These are phyloP conservation scores for Ameiurus melas DNA, from an alignment of 2,113 vertebrate species.

Conservation along the genomic window DNA sequence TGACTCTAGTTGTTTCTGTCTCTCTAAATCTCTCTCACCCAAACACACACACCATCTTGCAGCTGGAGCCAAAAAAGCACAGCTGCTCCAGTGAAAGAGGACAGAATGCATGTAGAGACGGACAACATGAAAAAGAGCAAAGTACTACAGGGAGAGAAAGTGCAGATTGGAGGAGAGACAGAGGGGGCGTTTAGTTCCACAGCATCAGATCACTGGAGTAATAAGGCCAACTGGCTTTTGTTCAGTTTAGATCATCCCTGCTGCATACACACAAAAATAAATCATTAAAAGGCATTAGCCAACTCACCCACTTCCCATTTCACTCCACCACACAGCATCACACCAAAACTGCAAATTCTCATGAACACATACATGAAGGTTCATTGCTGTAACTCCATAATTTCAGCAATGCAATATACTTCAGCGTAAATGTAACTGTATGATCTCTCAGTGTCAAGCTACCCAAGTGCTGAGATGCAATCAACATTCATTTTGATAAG, in stretches of 20 bases:
- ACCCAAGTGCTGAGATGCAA: neutral
- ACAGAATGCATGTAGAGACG: slow-evolving; percentile 32
- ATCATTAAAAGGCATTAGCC: slow-evolving; percentile 24
- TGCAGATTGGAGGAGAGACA: slow-evolving; percentile 45
- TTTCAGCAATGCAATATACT: neutral
- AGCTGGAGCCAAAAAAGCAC: slow-evolving; percentile 87
- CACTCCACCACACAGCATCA: neutral
- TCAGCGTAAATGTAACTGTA: neutral
- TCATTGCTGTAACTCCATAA: neutral
- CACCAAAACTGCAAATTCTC: neutral
- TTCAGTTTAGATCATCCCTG: slow-evolving; percentile 71
- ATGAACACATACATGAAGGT: neutral
- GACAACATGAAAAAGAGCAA: slow-evolving; percentile 48
- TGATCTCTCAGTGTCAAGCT: neutral
- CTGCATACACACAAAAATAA: slow-evolving; percentile 22
- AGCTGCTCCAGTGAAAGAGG: slow-evolving; percentile 82
- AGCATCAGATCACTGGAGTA: slow-evolving; percentile 5
- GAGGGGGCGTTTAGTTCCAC: neutral
- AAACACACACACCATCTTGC: slow-evolving; percentile 64
- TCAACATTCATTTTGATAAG: neutral
- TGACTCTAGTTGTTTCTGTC: neutral
- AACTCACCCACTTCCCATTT: slow-evolving; percentile 13
- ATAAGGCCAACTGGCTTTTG: slow-evolving; percentile 59
- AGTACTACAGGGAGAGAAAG: slow-evolving; percentile 51
- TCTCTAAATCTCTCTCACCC: slow-evolving; percentile 4